Evolutionary conservation across 2,888 invertebrate genomes (phyloP).

Genomic region (Campopleginae sp.): DNA sequence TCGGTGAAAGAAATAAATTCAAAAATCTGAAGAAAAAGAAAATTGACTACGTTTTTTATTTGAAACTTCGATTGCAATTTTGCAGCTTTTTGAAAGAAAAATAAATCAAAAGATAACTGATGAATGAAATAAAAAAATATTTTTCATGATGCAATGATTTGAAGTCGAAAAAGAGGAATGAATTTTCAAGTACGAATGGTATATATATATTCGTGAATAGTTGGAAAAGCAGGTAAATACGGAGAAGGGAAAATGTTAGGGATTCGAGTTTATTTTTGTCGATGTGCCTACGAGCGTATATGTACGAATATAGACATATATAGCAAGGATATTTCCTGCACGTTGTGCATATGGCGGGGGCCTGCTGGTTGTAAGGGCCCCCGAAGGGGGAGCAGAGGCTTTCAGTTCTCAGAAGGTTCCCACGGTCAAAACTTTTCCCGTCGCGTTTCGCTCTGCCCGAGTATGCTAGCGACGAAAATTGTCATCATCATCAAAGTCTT

Average conservation of each 20-base stretch:
- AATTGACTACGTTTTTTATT: neutral
- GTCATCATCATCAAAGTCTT: slow-evolving; percentile 37
- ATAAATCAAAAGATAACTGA: too few species aligned
- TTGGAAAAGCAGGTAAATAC: slow-evolving; percentile 32
- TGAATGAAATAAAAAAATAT: neutral
- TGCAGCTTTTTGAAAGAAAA: too few species aligned
- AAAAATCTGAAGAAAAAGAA: neutral
- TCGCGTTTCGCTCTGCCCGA: slow-evolving; percentile 62
- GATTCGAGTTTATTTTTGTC: slow-evolving; percentile 65
- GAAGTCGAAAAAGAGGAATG: neutral
- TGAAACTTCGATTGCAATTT: too few species aligned
- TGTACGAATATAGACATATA: slow-evolving; percentile 42
- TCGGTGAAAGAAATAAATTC: neutral
- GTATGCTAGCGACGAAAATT: slow-evolving; percentile 49
- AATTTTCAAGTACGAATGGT: neutral
- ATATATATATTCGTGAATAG: neutral
- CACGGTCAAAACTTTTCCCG: slow-evolving; percentile 83
- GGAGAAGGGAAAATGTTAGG: slow-evolving; percentile 18
- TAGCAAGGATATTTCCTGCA: slow-evolving; percentile 78
- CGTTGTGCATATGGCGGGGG: slow-evolving; percentile 81
- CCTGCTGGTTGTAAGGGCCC: slow-evolving; percentile 71
- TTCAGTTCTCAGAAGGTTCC: slow-evolving; percentile 83
- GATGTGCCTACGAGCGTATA: slow-evolving; percentile 44
- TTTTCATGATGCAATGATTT: neutral
- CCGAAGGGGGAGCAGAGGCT: slow-evolving; percentile 73